Percentiles rank a stretch among this genome's conserved stretches.
Conservation (phyloP, 2,113 vertebrate species). For the Bombycilla garrulus region DNA sequence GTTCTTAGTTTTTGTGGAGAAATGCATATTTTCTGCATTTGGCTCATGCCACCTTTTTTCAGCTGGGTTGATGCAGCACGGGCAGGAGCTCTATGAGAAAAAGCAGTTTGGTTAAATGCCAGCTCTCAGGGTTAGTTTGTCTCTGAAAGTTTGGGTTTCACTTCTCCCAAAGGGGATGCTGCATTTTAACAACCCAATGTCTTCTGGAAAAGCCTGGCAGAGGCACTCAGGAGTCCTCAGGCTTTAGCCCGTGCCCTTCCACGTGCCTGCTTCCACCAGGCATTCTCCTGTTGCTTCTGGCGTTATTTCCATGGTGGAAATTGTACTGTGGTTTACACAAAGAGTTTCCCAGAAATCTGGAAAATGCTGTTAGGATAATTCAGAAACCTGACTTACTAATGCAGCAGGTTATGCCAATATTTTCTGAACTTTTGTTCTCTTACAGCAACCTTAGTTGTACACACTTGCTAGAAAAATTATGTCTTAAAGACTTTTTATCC, state of each 20-base stretch:
- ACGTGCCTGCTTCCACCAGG: neutral
- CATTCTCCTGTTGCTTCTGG: neutral
- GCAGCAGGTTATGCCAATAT: neutral
- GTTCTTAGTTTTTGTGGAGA: neutral
- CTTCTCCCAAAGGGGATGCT: neutral
- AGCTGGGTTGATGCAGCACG: rapidly evolving
- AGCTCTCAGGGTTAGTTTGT: neutral
- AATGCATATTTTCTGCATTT: neutral
- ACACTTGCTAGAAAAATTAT: neutral
- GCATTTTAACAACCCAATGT: neutral
- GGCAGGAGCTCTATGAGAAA: neutral
- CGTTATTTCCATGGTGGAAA: neutral
- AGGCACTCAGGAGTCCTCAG: neutral
- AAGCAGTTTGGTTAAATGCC: neutral
- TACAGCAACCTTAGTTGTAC: neutral
- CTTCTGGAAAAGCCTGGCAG: neutral
- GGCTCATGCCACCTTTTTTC: neutral
- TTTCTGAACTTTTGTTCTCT: neutral
- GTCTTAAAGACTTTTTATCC: neutral
- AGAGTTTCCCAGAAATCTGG: neutral
- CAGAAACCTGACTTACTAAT: neutral
- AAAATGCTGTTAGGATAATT: neutral
- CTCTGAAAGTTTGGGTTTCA: neutral
- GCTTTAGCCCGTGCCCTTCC: neutral
- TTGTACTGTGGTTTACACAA: neutral